Evolutionary conservation across 2,797 vertebrate genomes (phyloP).

Genomic region (Sebastes baramenuke): DNA sequence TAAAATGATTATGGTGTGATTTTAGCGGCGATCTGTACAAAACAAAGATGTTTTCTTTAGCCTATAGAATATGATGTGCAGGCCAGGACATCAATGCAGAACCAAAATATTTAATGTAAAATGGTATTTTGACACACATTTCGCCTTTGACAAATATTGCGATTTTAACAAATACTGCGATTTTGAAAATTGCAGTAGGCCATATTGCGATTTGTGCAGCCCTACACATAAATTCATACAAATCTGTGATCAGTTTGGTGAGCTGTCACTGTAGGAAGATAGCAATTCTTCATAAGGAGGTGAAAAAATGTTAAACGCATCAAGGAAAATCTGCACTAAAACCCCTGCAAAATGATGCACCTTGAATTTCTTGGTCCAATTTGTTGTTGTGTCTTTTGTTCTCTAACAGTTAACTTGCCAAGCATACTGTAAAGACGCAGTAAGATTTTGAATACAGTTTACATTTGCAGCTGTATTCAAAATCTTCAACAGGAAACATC

Average conservation of each 20-base stretch:
- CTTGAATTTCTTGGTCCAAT: background rate
- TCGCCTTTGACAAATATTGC: too few relatives aligned
- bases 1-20: too few relatives aligned
- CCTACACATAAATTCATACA: background rate
- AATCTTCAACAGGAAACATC: background rate
- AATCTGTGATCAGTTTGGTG: background rate
- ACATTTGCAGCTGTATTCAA: too few relatives aligned
- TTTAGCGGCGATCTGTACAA: too few relatives aligned
- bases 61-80: too few relatives aligned
- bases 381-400: background rate
- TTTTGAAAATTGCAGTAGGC: too few relatives aligned
- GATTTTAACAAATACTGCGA: too few relatives aligned
- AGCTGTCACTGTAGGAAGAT: background rate
- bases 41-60: too few relatives aligned
- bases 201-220: too few relatives aligned
- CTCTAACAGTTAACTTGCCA: background rate
- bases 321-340: background rate
- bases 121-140: too few relatives aligned
- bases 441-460: background rate
- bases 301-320: background rate
- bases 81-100: too few relatives aligned
- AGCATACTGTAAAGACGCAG: background rate
- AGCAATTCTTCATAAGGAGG: background rate
- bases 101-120: too few relatives aligned
- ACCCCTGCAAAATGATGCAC: background rate